A percentile compares a stretch with the other conserved stretches of the same genome.
Evolutionary conservation across 2,888 invertebrate genomes (phyloP).

Genomic region (Tachystola acroxantha): DNA sequence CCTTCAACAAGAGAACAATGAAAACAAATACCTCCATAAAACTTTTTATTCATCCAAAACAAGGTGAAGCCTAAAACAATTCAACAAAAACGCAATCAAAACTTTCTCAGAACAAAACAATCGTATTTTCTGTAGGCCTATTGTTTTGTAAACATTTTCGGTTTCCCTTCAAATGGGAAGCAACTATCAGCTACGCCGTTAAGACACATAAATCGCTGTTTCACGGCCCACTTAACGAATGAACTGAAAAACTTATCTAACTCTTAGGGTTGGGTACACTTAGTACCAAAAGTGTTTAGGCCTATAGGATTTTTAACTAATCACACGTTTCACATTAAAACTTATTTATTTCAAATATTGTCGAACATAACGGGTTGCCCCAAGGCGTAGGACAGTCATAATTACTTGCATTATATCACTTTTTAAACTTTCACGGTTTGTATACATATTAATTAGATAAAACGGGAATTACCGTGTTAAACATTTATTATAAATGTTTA

Average conservation of each 20-base stretch:
- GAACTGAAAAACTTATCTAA: slow-evolving; percentile 72
- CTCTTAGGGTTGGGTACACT: slow-evolving; percentile 37
- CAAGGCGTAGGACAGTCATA: no score
- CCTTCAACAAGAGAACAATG: no score
- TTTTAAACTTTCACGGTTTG: no score
- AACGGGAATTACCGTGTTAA: no score
- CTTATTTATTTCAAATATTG: no score
- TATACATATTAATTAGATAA: no score
- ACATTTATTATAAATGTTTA: no score
- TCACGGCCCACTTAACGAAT: slow-evolving; percentile 71
- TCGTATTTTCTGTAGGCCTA: neutral
- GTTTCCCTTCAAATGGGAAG: slow-evolving; percentile 35
- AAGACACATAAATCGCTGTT: slow-evolving; percentile 60
- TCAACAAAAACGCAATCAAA: neutral
- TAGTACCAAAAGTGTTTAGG: slow-evolving; percentile 21
- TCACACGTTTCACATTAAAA: no score
- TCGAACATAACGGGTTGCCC: no score
- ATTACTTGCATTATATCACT: no score
- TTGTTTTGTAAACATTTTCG: slow-evolving; percentile 20
- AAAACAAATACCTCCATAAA: no score
- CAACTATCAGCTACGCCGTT: slow-evolving; percentile 49
- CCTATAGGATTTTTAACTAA: neutral
- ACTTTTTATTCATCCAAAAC: no score
- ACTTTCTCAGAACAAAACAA: neutral
- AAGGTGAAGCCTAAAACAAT: slow-evolving; percentile 5